Evolutionary conservation across 2,888 invertebrate genomes (phyloP).

Genomic region (Ectemnius cavifrons): DNA sequence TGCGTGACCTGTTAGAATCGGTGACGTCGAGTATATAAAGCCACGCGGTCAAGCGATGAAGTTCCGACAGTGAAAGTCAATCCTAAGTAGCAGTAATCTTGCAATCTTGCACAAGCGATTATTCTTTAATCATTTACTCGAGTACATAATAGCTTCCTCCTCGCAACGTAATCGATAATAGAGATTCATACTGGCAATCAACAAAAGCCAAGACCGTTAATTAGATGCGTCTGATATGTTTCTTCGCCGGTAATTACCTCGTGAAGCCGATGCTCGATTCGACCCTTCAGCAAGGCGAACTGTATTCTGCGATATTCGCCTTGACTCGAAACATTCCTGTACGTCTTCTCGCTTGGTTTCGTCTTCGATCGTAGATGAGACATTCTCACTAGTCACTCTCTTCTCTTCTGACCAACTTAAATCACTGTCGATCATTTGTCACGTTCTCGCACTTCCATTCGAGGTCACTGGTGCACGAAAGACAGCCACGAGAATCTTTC

Average conservation of each 20-base stretch:
- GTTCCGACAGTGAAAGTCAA: too few species aligned
- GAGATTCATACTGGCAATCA: too few species aligned
- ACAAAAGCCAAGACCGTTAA: too few species aligned
- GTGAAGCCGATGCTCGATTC: slow-evolving; percentile 70
- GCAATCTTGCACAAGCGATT: too few species aligned
- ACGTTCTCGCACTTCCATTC: background rate
- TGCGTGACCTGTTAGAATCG: too few species aligned
- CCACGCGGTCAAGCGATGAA: too few species aligned
- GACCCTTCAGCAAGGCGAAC: slow-evolving; percentile 65
- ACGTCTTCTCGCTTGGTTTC: slow-evolving; percentile 34
- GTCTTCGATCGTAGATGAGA: slow-evolving; percentile 55
- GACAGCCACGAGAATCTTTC: background rate
- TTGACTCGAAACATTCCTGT: slow-evolving; percentile 60
- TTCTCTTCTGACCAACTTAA: slow-evolving; percentile 3
- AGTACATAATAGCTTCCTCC: too few species aligned
- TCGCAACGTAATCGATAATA: too few species aligned
- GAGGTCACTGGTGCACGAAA: background rate
- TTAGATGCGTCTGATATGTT: too few species aligned
- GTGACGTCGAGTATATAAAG: too few species aligned
- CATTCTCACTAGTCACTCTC: slow-evolving; percentile 43
- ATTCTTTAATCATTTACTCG: too few species aligned
- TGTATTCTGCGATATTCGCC: slow-evolving; percentile 67
- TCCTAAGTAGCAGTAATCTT: too few species aligned
- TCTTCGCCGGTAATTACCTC: slow-evolving; percentile 63
- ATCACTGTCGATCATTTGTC: slow-evolving; percentile 5